Evolutionary conservation across 1,140 invertebrate genomes (phyloP).

Genomic region (Laupala kohalensis): DNA sequence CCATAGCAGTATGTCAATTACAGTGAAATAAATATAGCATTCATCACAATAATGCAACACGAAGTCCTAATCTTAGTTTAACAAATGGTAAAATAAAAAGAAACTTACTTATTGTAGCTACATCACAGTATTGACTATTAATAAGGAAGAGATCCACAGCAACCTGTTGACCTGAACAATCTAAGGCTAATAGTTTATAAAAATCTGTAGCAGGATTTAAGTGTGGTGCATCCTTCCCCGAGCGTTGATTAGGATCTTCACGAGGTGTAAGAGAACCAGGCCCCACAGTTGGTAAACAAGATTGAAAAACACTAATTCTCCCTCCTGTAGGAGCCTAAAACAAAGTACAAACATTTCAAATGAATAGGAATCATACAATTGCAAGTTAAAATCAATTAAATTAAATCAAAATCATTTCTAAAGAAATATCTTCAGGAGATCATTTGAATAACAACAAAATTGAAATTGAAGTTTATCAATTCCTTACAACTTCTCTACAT

Average conservation of each 20-base stretch:
- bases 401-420: no score
- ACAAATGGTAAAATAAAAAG: no score
- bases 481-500: no score
- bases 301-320: slow-evolving; percentile 86
- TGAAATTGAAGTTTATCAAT: no score
- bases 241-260: slow-evolving; percentile 76
- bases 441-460: no score
- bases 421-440: no score
- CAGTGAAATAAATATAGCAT: no score
- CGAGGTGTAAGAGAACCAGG: slow-evolving; percentile 70
- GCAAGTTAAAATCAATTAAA: no score
- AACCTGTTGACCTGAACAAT: slow-evolving; percentile 92
- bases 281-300: slow-evolving; percentile 79
- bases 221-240: slow-evolving; percentile 64
- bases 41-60: no score
- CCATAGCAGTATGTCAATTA: no score
- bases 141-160: slow-evolving; percentile 91
- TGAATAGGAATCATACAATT: background rate
- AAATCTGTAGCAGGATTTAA: slow-evolving; percentile 94
- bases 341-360: slow-evolving; percentile 11
- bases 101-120: slow-evolving; percentile 78
- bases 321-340: slow-evolving; percentile 80
- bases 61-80: no score
- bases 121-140: slow-evolving; percentile 84
- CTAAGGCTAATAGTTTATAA: slow-evolving; percentile 91